Base-by-base conservation (phyloP, 2,797 vertebrate species). In the Peromyscus nudipes region DNA sequence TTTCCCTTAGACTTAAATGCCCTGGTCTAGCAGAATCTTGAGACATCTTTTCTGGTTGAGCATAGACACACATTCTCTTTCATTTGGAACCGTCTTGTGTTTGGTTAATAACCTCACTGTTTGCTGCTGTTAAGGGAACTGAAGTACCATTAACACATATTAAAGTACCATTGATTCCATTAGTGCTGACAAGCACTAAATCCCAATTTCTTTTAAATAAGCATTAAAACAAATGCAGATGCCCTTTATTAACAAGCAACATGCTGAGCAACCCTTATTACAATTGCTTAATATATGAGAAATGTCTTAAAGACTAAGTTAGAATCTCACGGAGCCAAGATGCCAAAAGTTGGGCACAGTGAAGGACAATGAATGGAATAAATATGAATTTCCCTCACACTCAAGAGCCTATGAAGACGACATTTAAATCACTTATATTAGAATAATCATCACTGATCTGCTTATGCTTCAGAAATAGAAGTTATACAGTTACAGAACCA, bases 191-290 rank as follows among this genome's bases (percentile, higher is more conserved):
- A 97, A 97, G 87, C 87, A 93, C 94, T 97, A 98, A 97, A 98
- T 98, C 94, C 97, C 93, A 94, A 97, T 98, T 98, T 98, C 97
- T 97, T 98, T 97, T 97, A 98, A 98, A 96, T 97, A 97, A 97
- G 97, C 97, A 95, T 97, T 97, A 96, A 97, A 96, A 98, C 81
- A 98, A 98, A 98, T 97, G 97, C 96, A 97, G 93, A 97, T 97
- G 88, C 94, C 94, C 97, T 97, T 97, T 98, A 97, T 97, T 97
- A 98, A 97, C 92, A 97, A 95, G 97, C 49, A 96, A 77, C 97
- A 97, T 95, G 96, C 97, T 97, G 97, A 97, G 97, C 90, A 90
- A 85, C 49, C 43, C 77, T 96, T 95, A 96, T 21, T 97, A 81
- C 91, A 86, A 96, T 83, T 96, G 92, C 79, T 88, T 96, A 97